Evolutionary conservation across 2,888 invertebrate species (phyloP).

Genomic region (Rhamphomyia laevipes): DNA sequence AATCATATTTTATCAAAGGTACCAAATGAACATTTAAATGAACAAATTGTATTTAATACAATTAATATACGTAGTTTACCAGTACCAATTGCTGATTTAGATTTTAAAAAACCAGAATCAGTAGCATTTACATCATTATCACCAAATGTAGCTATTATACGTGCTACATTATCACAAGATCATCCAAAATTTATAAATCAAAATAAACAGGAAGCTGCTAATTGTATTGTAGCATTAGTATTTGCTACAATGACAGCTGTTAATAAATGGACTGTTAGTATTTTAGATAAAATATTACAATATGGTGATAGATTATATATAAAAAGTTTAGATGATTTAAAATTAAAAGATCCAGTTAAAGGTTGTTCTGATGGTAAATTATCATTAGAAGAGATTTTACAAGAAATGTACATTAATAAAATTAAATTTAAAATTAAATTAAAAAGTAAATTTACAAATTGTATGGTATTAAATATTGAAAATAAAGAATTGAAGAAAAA

Average conservation of each 20-base stretch:
- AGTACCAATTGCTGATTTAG: constrained; percentile 1
- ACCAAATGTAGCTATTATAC: constrained; percentile 13
- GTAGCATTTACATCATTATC: constrained; percentile 6
- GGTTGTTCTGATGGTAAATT: constrained; percentile 21
- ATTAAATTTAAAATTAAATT: constrained; percentile 13
- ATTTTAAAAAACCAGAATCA: constrained; percentile 1
- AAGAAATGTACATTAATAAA: constrained; percentile 22
- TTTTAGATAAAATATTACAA: constrained; percentile 48
- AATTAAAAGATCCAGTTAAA: constrained; percentile 1
- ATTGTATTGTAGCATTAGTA: constrained; percentile 45
- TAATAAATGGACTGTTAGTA: constrained; percentile 42
- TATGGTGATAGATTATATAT: constrained; percentile 52
- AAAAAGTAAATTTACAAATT: constrained; percentile 2
- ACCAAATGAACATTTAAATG: constrained; percentile 12
- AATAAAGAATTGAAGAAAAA: constrained; percentile 10
- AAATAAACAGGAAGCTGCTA: constrained; percentile 43
- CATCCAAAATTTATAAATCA: constrained; percentile 26
- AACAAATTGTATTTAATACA: constrained; percentile 12
- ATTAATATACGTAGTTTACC: constrained; percentile 5
- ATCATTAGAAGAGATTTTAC: constrained; percentile 23
- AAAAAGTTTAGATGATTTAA: constrained; percentile 18
- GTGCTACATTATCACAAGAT: constrained; percentile 18
- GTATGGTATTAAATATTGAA: neutral
- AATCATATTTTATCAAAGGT: constrained; percentile 14
- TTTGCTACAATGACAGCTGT: constrained; percentile 46